Conservation (phyloP, 2,113 vertebrate species). For the Aythya baeri region DNA sequence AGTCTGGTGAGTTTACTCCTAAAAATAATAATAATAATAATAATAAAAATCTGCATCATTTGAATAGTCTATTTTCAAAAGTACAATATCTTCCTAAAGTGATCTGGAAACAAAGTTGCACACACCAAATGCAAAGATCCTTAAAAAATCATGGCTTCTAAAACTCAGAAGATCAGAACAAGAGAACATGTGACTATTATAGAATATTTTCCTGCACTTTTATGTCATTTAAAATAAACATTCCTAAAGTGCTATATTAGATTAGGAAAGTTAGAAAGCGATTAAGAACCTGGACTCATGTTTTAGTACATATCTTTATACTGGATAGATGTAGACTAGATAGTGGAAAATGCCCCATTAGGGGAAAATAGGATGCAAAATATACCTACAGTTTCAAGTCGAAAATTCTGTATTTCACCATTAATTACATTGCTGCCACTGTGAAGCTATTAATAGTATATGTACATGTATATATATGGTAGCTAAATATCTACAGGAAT, state of each 20-base stretch:
- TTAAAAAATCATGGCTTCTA: neutral
- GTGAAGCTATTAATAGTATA: slow-evolving; percentile 26
- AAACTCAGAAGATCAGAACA: neutral
- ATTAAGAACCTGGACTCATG: neutral
- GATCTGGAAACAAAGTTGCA: neutral
- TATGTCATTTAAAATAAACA: neutral
- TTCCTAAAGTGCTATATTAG: neutral
- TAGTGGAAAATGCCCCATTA: neutral
- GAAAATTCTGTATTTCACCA: neutral
- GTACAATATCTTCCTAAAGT: neutral
- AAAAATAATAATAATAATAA: no score
- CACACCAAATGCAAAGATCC: neutral
- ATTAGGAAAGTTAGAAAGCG: neutral
- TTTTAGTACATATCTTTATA: neutral
- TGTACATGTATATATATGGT: neutral
- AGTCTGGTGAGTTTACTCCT: neutral
- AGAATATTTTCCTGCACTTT: neutral
- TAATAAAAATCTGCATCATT: neutral
- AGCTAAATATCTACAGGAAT: neutral
- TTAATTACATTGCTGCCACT: slow-evolving; percentile 2
- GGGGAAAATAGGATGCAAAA: neutral
- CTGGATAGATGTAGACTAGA: neutral
- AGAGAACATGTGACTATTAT: neutral
- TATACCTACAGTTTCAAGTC: neutral
- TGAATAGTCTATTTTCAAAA: neutral